Conservation (phyloP, 30 jellyfish, hydroid and myxozoan genomes). For the Phacellophora camtschatica region DNA sequence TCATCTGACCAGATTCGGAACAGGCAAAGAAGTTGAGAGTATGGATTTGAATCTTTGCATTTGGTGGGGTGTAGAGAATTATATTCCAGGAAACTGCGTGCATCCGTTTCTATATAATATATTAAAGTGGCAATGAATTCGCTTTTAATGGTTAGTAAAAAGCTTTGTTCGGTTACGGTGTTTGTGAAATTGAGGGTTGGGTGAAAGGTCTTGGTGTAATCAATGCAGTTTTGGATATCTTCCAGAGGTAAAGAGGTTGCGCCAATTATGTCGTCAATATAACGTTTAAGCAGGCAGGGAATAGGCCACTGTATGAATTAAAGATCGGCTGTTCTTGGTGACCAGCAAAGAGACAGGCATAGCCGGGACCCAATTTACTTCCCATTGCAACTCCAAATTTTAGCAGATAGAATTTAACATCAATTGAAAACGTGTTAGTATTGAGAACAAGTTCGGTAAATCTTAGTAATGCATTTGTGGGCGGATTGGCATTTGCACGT, state of each 20-base stretch:
- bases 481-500: neutral
- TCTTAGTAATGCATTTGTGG: neutral
- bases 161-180: too few relatives aligned
- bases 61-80: too few relatives aligned
- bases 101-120: too few relatives aligned
- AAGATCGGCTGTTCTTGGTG: conserved; percentile 5
- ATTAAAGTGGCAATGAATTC: too few relatives aligned
- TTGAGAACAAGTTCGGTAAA: neutral
- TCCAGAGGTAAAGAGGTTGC: neutral
- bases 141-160: too few relatives aligned
- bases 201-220: neutral
- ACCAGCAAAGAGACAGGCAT: conserved; percentile 20
- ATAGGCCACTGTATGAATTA: neutral
- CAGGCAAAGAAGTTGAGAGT: too few relatives aligned
- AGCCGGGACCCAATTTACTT: conserved; percentile 1
- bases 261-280: conserved; percentile 28
- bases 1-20: too few relatives aligned
- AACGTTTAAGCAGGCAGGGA: neutral
- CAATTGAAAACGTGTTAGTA: neutral
- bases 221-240: neutral
- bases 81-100: too few relatives aligned
- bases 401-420: neutral
- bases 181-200: too few relatives aligned
- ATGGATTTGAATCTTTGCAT: too few relatives aligned
- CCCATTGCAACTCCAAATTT: conserved; percentile 21